These are phyloP conservation scores for Megatriorchis doriae DNA, from an alignment of 2,113 vertebrate species.

Conservation along the genomic window DNA sequence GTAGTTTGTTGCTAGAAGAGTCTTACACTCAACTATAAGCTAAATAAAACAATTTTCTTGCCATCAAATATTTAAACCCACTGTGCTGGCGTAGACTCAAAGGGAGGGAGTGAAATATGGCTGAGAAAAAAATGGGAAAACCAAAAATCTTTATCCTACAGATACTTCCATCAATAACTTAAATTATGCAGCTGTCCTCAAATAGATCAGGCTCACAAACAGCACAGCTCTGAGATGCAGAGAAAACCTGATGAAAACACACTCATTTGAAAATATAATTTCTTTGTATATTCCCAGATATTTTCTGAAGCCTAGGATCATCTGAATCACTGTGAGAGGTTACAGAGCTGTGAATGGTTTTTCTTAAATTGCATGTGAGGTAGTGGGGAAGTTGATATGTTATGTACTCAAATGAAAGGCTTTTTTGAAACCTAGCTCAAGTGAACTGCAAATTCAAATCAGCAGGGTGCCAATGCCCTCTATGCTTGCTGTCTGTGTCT, in stretches of 20 bases:
- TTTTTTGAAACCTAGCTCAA: slow-evolving; percentile 65
- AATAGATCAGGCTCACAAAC: slow-evolving; percentile 23
- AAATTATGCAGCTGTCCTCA: slow-evolving; percentile 67
- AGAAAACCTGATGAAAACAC: slow-evolving; percentile 59
- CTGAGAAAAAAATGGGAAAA: slow-evolving; percentile 48
- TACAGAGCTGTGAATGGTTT: slow-evolving; percentile 54
- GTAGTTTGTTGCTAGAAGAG: slow-evolving; percentile 19
- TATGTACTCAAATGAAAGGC: slow-evolving; percentile 72
- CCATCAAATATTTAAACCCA: slow-evolving; percentile 60
- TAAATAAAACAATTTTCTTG: slow-evolving; percentile 60
- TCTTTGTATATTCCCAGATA: slow-evolving; percentile 39
- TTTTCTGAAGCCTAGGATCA: background rate
- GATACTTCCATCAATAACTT: slow-evolving; percentile 62
- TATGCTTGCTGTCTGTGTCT: slow-evolving; percentile 53
- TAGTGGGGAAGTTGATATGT: slow-evolving; percentile 53
- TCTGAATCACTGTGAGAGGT: slow-evolving; percentile 57
- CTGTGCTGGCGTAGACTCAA: background rate
- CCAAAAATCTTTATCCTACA: slow-evolving; percentile 52
- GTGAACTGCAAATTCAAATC: slow-evolving; percentile 68
- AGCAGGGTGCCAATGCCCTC: slow-evolving; percentile 60
- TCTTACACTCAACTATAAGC: slow-evolving; percentile 23
- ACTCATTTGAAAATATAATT: slow-evolving; percentile 67
- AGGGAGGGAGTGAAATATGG: background rate
- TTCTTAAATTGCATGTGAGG: slow-evolving; percentile 50
- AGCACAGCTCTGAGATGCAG: slow-evolving; percentile 49